Conservation (phyloP, 2,888 invertebrate genomes). For the Nyleta sp. region DNA sequence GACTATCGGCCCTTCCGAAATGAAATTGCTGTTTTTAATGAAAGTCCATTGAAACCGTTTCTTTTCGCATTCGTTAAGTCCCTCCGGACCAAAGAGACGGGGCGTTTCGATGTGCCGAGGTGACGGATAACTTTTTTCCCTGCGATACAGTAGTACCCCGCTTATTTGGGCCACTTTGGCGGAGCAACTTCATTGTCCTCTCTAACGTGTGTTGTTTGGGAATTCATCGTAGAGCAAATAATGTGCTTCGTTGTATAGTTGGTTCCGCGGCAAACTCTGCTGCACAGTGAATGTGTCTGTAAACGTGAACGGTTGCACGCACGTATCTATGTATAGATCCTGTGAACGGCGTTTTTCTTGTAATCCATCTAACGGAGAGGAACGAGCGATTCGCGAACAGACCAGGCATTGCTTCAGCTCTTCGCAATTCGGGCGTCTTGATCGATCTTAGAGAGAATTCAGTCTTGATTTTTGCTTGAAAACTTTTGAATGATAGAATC, state of each 20-base stretch:
- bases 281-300: slow-evolving; percentile 39
- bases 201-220: slow-evolving; percentile 13
- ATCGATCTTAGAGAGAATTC: too few relatives aligned
- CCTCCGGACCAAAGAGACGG: not conserved
- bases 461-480: too few relatives aligned
- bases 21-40: slow-evolving; percentile 37
- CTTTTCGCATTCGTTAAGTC: slow-evolving; percentile 1
- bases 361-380: slow-evolving; percentile 42
- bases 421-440: slow-evolving; percentile 37
- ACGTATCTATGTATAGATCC: slow-evolving; percentile 49
- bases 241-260: slow-evolving; percentile 60
- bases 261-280: slow-evolving; percentile 26
- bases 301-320: slow-evolving; percentile 50
- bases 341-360: slow-evolving; percentile 51
- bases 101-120: slow-evolving; percentile 7
- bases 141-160: slow-evolving; percentile 37
- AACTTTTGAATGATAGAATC: too few relatives aligned
- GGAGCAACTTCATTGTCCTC: slow-evolving; percentile 34
- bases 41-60: slow-evolving; percentile 4
- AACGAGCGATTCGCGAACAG: slow-evolving; percentile 27
- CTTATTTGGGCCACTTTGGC: slow-evolving; percentile 32
- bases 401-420: slow-evolving; percentile 31
- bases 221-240: slow-evolving; percentile 47
- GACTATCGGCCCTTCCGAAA: slow-evolving; percentile 22
- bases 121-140: not conserved